A percentile compares a stretch with the other conserved stretches of the same genome.
phyloP scores from a whole-genome alignment of 2,797 vertebrate genomes.

The Pseudocheirus occidentalis region DNA sequence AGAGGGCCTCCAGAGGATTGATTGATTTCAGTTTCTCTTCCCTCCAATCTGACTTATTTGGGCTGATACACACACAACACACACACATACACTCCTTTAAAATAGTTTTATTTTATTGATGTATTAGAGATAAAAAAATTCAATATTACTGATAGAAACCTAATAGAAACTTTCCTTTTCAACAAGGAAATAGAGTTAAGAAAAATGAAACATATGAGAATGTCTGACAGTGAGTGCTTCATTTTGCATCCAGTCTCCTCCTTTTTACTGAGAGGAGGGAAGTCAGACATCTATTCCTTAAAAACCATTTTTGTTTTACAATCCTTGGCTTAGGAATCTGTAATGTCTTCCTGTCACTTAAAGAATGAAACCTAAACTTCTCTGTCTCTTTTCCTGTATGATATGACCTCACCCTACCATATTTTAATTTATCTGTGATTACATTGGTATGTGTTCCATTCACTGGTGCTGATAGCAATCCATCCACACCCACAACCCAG shows the following conservation, averaged over 20 bases:
- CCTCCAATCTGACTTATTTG: neutral
- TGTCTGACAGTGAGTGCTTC: neutral
- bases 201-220: neutral
- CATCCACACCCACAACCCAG: neutral
- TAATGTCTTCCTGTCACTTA: neutral
- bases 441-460: neutral
- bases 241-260: neutral
- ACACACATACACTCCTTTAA: neutral
- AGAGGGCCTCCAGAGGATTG: neutral
- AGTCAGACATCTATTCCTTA: neutral
- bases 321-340: neutral
- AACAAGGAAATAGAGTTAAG: neutral
- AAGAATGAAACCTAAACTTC: neutral
- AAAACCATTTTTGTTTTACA: neutral
- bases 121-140: neutral
- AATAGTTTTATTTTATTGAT: neutral
- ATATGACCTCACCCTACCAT: neutral
- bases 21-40: neutral
- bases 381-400: neutral
- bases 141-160: neutral
- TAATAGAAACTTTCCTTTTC: neutral
- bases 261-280: neutral
- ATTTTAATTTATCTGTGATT: neutral
- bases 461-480: neutral
- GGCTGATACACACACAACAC: neutral